Conservation (phyloP, 2,888 invertebrate genomes). For the Scaptomyza tumidula region DNA sequence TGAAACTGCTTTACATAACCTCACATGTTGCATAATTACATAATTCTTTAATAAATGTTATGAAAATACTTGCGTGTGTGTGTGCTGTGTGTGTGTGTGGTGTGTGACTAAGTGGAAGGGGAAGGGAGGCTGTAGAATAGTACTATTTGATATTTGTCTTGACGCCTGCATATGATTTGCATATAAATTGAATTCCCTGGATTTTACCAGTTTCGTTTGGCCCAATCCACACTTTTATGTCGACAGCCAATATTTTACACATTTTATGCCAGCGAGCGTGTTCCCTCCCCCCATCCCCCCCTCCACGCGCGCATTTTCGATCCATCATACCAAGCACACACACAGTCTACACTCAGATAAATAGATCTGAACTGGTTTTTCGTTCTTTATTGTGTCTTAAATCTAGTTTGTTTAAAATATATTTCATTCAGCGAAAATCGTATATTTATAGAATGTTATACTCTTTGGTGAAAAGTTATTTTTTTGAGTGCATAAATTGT, state of each 20-base stretch:
- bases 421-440: too few relatives aligned
- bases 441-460: too few relatives aligned
- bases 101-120: background rate
- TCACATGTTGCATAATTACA: slow-evolving; percentile 64
- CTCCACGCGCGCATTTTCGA: slow-evolving; percentile 32
- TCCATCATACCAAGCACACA: slow-evolving; percentile 43
- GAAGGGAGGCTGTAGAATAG: background rate
- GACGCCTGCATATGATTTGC: slow-evolving; percentile 75
- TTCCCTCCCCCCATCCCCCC: too few relatives aligned
- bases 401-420: background rate
- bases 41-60: slow-evolving; percentile 68
- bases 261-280: slow-evolving; percentile 56
- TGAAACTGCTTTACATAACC: slow-evolving; percentile 14
- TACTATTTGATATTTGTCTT: slow-evolving; percentile 63
- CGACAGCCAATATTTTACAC: slow-evolving; percentile 75
- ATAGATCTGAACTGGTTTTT: too few relatives aligned
- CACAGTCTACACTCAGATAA: slow-evolving; percentile 4
- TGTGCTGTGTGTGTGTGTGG: background rate
- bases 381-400: too few relatives aligned
- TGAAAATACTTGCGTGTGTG: slow-evolving; percentile 57
- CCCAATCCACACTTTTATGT: slow-evolving; percentile 33
- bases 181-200: slow-evolving; percentile 78
- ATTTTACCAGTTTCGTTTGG: slow-evolving; percentile 25
- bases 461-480: background rate
- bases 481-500: slow-evolving; percentile 1